phyloP scores from a whole-genome alignment of 2,888 invertebrate genomes.

The Drosophila aldrichi region DNA sequence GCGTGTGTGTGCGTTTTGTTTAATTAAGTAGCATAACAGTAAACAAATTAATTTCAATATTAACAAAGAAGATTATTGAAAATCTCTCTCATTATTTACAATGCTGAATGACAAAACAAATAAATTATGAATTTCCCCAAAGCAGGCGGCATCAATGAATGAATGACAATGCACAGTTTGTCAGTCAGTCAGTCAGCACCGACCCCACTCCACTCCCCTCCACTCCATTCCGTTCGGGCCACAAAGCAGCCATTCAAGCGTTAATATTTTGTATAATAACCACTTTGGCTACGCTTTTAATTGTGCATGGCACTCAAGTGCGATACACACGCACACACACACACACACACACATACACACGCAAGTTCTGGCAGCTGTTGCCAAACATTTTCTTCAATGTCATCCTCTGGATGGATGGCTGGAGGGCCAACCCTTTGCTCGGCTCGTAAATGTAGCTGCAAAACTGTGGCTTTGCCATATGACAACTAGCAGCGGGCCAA shows the following conservation, averaged over 20 bases:
- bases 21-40: conserved; percentile 81
- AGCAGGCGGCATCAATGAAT: conserved; percentile 27
- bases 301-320: conserved; percentile 69
- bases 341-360: conserved; percentile 10
- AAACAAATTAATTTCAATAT: conserved; percentile 82
- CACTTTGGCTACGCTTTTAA: conserved; percentile 76
- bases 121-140: conserved; percentile 77
- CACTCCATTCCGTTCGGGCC: conserved; percentile 12
- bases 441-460: conserved; percentile 73
- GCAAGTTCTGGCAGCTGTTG: conserved; percentile 34
- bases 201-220: too few relatives aligned
- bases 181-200: conserved; percentile 10
- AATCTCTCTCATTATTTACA: conserved; percentile 80
- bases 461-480: conserved; percentile 73
- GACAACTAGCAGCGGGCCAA: conserved; percentile 51
- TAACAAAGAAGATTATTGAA: conserved; percentile 82
- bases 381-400: conserved; percentile 65
- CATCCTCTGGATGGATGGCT: conserved; percentile 40
- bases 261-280: conserved; percentile 79
- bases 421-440: conserved; percentile 15
- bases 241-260: conserved; percentile 79
- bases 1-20: conserved; percentile 65
- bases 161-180: conserved; percentile 63
- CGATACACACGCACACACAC: conserved; percentile 12
- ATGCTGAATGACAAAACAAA: conserved; percentile 80